Evolutionary conservation across 2,797 vertebrate species (phyloP).

Genomic region (Gymnothorax javanicus): DNA sequence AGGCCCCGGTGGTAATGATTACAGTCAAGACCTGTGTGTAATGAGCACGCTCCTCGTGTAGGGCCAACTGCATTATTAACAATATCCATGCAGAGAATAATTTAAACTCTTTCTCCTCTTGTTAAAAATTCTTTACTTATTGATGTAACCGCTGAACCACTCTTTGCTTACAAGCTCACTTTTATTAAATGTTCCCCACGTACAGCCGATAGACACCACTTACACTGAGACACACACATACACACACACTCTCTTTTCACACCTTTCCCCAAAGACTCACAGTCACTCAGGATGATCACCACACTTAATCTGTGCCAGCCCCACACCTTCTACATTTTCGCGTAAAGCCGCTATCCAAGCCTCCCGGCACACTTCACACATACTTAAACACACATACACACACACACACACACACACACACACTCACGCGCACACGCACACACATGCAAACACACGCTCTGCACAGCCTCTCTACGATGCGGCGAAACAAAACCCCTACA

Average conservation of each 20-base stretch:
- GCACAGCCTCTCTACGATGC: too few relatives aligned
- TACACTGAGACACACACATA: too few relatives aligned
- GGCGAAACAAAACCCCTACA: too few relatives aligned
- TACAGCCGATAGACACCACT: too few relatives aligned
- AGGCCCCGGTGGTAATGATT: not conserved
- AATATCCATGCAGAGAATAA: not conserved
- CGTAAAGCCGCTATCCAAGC: not conserved
- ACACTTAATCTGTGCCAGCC: too few relatives aligned
- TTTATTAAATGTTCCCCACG: not conserved
- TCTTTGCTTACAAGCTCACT: not conserved
- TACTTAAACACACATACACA: not conserved
- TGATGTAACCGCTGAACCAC: not conserved
- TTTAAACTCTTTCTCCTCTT: not conserved
- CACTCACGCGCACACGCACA: not conserved
- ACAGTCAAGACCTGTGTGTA: not conserved
- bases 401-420: not conserved
- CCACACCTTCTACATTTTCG: not conserved
- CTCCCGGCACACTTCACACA: not conserved
- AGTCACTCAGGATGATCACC: not conserved
- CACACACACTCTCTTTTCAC: not conserved
- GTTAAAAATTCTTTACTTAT: not conserved
- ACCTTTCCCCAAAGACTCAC: not conserved
- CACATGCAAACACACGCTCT: not conserved
- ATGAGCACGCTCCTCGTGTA: not conserved
- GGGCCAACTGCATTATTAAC: not conserved